Evolutionary conservation across 2,797 vertebrate species (phyloP), one percentile per base, ranked within the genome.

Genomic region (Ciconia nigra): DNA sequence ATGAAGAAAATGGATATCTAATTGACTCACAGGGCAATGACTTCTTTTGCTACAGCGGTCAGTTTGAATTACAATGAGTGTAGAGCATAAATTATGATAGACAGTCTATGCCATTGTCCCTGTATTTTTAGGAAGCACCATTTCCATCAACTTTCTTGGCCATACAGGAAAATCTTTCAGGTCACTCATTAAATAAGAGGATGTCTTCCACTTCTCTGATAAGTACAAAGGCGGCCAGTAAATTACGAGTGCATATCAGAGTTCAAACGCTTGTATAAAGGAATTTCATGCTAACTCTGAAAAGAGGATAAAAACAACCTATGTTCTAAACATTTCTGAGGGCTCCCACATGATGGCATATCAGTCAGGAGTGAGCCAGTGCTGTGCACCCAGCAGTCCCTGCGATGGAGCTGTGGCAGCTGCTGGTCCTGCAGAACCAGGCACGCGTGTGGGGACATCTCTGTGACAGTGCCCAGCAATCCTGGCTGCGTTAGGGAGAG

Each of bases 371-470:
- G 35, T 22, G 25, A 92, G 80, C 13, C 2, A 5, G 41, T 71
- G 35, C 65, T 4, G 6, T 0, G 0, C 4, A 29, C 16, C 31
- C 49, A 24, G 35, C 20, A 71, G 15, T 67, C 41, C 21, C 44
- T 24, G 10, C 1, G 6, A 28, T 21, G 31, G 66, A 91, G 78
- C 54, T 52, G 57, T 33, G 37, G 37, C 22, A 89, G 55, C 28
- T 70, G 51, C 55, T 83, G 59, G 11, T 52, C 35, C 55, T 41
- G 55, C 49, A 87, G 66, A 79, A 65, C 15, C 29, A 37, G 52
- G 25, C 10, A 2, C 18, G 28, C 1, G 2, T 1, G 1, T 28
- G 3, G 5, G 31, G 41, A 65, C 10, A 4, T 28, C 21, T 33
- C 37, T 41, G 51, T 55, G 63, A 51, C 19, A 54, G 24, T 37